Evolutionary conservation across 2,113 vertebrate species (phyloP).

Genomic region (Mastomys coucha): DNA sequence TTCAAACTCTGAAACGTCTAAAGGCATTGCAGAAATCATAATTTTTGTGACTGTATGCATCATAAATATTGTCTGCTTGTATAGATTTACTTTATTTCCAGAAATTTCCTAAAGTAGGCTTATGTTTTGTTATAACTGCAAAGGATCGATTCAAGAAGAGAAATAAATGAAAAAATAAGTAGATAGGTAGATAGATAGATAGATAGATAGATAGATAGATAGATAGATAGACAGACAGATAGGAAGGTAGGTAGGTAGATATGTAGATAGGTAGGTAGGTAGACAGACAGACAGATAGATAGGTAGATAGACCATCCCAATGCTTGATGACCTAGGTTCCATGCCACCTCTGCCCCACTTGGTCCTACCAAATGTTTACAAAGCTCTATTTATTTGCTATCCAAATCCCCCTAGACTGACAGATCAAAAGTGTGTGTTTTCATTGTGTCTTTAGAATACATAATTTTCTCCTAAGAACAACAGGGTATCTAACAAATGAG

Average conservation of each 20-base stretch:
- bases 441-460: background rate
- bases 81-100: background rate
- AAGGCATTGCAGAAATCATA: conserved; percentile 10
- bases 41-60: background rate
- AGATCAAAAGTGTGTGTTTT: background rate
- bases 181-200: background rate
- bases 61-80: background rate
- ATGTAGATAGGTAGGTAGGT: too few relatives aligned
- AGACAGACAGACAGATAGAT: too few relatives aligned
- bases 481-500: background rate
- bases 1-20: background rate
- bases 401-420: background rate
- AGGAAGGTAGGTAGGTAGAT: too few relatives aligned
- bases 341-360: background rate
- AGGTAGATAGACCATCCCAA: background rate
- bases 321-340: background rate
- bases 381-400: background rate
- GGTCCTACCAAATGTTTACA: background rate
- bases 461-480: background rate
- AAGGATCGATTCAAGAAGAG: background rate
- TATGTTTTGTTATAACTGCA: background rate
- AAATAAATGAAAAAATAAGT: background rate
- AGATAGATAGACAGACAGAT: too few relatives aligned
- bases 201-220: background rate
- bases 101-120: background rate